Evolutionary conservation across 1,140 invertebrate genomes (phyloP).

Genomic region (Nasonia giraulti): DNA sequence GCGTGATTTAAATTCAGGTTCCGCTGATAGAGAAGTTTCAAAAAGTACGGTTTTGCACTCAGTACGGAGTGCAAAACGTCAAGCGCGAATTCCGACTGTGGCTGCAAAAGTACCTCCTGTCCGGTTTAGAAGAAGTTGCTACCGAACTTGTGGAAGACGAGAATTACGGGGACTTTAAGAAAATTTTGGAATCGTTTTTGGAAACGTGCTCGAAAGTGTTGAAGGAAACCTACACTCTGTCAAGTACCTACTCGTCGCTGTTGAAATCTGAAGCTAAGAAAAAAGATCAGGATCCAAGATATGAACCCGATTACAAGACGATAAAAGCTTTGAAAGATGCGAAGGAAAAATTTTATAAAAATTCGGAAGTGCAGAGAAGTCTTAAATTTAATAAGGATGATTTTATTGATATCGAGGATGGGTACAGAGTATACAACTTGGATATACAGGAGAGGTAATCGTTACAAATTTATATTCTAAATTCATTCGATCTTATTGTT

Average conservation of each 20-base stretch:
- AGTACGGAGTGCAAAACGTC: conserved; percentile 46
- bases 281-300: conserved; percentile 36
- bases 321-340: conserved; percentile 27
- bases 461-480: background rate
- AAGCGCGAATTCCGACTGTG: conserved; percentile 46
- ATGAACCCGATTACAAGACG: conserved; percentile 36
- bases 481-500: background rate
- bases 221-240: conserved; percentile 23
- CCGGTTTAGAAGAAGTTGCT: conserved; percentile 31
- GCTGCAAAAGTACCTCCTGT: conserved; percentile 46
- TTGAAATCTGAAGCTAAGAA: conserved; percentile 44
- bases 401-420: conserved; percentile 44
- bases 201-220: conserved; percentile 1
- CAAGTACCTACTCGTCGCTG: conserved; percentile 34
- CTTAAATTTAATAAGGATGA: conserved; percentile 41
- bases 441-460: conserved; percentile 48
- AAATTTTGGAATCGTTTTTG: conserved; percentile 1
- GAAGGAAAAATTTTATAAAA: conserved; percentile 26
- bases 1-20: background rate
- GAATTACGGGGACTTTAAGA: conserved; percentile 16
- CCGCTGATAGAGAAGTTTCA: conserved; percentile 48
- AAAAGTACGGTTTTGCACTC: conserved; percentile 46
- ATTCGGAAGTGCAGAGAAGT: conserved; percentile 7
- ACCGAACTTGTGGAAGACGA: conserved; percentile 15
- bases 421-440: conserved; percentile 41